Evolutionary conservation across 2,888 invertebrate genomes (phyloP).

Genomic region (Aporophyla lueneburgensis): DNA sequence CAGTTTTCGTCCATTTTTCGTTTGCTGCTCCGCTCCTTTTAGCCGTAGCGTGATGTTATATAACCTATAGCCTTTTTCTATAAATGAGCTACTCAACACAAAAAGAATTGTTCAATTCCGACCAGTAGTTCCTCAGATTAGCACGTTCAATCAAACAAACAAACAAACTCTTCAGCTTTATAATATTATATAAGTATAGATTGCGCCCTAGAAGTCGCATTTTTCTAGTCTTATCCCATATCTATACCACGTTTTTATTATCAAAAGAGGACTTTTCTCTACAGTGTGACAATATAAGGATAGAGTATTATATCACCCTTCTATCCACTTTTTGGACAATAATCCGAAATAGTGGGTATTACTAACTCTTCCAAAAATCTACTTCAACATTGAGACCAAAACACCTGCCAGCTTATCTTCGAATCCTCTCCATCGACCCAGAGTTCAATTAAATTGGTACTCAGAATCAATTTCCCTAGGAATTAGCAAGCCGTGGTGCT

Average conservation of each 20-base stretch:
- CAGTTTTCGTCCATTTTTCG: too few species aligned
- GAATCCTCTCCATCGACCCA: neutral
- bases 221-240: too few species aligned
- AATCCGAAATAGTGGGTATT: neutral
- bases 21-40: too few species aligned
- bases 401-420: neutral
- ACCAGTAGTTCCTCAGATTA: too few species aligned
- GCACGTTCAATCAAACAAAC: too few species aligned
- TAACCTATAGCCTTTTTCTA: too few species aligned
- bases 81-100: too few species aligned
- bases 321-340: neutral
- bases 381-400: neutral
- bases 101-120: too few species aligned
- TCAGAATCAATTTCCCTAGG: slow-evolving; percentile 46
- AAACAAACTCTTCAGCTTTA: too few species aligned
- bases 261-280: neutral
- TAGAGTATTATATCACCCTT: neutral
- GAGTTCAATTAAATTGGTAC: slow-evolving; percentile 24
- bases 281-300: neutral
- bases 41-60: too few species aligned
- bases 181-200: too few species aligned
- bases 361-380: neutral
- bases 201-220: neutral
- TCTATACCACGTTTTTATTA: neutral
- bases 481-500: slow-evolving; percentile 32